These are phyloP conservation scores for Simalia tracyae DNA, from an alignment of 2,797 vertebrate genomes.

Conservation along the genomic window DNA sequence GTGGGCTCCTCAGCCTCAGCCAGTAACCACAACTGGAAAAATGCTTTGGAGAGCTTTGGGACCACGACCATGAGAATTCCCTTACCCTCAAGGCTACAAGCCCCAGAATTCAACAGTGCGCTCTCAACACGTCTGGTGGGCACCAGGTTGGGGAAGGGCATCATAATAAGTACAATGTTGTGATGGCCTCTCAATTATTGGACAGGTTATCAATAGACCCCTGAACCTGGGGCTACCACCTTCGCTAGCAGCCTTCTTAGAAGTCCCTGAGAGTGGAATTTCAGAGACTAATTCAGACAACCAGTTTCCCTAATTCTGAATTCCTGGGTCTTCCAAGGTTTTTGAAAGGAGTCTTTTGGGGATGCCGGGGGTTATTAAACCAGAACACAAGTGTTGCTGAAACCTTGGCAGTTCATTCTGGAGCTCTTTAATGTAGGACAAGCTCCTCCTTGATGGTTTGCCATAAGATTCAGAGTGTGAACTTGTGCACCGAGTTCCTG, in stretches of 20 bases:
- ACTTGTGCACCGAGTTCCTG: background rate
- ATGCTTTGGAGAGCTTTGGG: background rate
- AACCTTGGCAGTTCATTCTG: background rate
- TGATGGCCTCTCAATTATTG: no score
- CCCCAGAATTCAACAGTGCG: no score
- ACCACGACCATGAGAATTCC: no score
- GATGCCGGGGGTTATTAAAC: background rate
- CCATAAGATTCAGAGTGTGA: conserved; percentile 1
- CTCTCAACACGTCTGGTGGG: no score
- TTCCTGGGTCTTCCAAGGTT: background rate
- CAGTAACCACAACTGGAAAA: background rate
- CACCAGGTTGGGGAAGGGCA: no score
- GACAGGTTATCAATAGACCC: no score
- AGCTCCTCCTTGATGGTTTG: background rate
- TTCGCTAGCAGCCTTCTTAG: no score
- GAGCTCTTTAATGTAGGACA: background rate
- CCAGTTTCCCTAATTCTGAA: background rate
- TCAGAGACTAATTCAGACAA: background rate
- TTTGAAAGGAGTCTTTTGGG: background rate
- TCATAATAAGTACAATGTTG: no score
- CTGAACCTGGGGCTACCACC: no score
- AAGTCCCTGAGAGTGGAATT: background rate
- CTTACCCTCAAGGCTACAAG: no score
- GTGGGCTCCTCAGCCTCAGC: background rate
- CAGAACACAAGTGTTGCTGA: background rate